A percentile compares a stretch with the other conserved stretches of the same genome.
phyloP scores from a whole-genome alignment of 2,888 invertebrate species.

The Scrobipalpa costella region DNA sequence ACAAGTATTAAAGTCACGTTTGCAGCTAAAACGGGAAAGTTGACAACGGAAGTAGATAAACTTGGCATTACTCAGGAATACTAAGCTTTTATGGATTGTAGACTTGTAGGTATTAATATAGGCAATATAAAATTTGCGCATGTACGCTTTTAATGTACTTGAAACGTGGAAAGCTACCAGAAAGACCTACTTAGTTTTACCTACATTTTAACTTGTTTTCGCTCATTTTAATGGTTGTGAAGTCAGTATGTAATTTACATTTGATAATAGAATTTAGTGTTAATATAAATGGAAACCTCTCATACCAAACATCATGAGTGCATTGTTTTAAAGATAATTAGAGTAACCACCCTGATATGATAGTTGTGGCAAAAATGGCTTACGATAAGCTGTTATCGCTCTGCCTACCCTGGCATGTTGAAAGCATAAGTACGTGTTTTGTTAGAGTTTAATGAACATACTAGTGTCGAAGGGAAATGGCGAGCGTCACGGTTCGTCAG shows the following conservation, averaged over 20 bases:
- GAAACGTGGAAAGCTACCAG: neutral
- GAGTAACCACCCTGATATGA: too few species aligned
- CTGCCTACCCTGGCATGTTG: too few species aligned
- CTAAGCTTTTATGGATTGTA: slow-evolving; percentile 1
- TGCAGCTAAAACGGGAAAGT: slow-evolving; percentile 28
- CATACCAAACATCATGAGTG: too few species aligned
- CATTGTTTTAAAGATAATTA: too few species aligned
- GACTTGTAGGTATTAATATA: neutral
- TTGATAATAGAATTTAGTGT: too few species aligned
- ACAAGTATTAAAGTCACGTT: slow-evolving; percentile 27
- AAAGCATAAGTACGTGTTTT: too few species aligned
- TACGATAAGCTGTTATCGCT: too few species aligned
- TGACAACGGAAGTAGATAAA: slow-evolving; percentile 27
- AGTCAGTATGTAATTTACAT: neutral
- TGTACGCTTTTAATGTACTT: neutral
- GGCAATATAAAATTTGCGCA: neutral
- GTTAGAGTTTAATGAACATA: too few species aligned
- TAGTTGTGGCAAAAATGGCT: too few species aligned
- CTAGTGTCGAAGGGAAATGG: slow-evolving; percentile 24
- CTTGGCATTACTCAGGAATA: slow-evolving; percentile 15
- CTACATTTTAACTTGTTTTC: neutral
- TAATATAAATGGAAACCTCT: too few species aligned
- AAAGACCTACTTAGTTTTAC: neutral
- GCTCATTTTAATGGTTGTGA: neutral
- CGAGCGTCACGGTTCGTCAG: slow-evolving; percentile 23